Evolutionary conservation across 1,140 invertebrate genomes (phyloP).

Genomic region (Brachionus paranguensis): DNA sequence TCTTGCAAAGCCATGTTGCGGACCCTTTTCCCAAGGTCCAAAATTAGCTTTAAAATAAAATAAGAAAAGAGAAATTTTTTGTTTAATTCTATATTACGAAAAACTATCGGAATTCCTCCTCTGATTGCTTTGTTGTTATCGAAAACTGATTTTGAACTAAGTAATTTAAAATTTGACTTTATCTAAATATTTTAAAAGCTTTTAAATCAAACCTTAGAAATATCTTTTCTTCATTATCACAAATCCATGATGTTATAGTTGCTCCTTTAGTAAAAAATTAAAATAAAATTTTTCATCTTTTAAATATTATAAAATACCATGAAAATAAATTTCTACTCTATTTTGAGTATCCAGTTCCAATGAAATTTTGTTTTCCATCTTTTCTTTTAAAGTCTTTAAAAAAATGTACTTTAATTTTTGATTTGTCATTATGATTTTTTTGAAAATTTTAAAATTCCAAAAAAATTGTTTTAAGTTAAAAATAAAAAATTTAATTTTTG

Average conservation of each 20-base stretch:
- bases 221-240: constrained; percentile 86
- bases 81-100: constrained; percentile 69
- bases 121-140: constrained; percentile 88
- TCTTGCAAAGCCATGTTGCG: constrained; percentile 86
- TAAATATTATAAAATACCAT: background rate
- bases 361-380: background rate
- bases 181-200: too few relatives aligned
- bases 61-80: constrained; percentile 27
- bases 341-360: constrained; percentile 22
- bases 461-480: too few relatives aligned
- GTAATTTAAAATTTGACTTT: constrained; percentile 37
- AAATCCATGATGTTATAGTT: constrained; percentile 85
- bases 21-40: constrained; percentile 76
- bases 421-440: constrained; percentile 3
- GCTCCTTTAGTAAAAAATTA: constrained; percentile 63
- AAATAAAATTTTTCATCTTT: background rate
- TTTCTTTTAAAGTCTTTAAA: background rate
- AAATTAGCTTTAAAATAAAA: constrained; percentile 70
- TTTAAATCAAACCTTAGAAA: constrained; percentile 73
- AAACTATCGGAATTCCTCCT: constrained; percentile 88
- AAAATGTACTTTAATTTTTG: background rate
- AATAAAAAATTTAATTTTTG: too few relatives aligned
- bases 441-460: background rate
- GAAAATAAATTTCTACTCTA: constrained; percentile 1
- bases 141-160: constrained; percentile 81